Conservation (phyloP, 2,797 vertebrate species). For the Sternarchorhynchus goeldii region DNA sequence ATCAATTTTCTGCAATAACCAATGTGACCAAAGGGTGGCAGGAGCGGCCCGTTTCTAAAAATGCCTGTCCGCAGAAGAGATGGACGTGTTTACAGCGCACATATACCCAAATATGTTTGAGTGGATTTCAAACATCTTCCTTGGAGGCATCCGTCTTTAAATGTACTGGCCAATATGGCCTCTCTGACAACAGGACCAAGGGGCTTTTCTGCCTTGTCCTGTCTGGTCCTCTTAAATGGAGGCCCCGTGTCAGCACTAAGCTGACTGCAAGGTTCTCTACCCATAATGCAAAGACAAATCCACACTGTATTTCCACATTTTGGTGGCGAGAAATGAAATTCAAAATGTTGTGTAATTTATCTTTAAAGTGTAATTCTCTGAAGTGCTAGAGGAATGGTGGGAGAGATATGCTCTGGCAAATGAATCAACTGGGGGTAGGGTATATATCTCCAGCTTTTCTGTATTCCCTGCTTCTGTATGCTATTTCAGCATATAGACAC, state of each 20-base stretch:
- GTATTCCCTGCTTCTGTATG: background rate
- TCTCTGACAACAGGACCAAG: constrained; percentile 42
- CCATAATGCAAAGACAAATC: constrained; percentile 10
- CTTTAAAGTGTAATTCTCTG: background rate
- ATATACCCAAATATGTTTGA: constrained; percentile 60
- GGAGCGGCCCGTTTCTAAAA: constrained; percentile 55
- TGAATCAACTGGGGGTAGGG: too few relatives aligned
- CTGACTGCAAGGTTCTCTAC: constrained; percentile 2
- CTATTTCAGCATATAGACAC: background rate
- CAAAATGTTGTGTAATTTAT: background rate
- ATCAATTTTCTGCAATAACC: constrained; percentile 12
- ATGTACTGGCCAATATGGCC: constrained; percentile 44
- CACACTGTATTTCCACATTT: background rate
- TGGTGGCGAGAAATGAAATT: constrained; percentile 5
- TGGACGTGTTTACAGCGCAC: constrained; percentile 37
- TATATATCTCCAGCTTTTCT: too few relatives aligned
- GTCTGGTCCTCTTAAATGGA: constrained; percentile 20
- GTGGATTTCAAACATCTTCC: constrained; percentile 65
- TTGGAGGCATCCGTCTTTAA: constrained; percentile 58
- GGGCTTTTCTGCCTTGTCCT: constrained; percentile 48
- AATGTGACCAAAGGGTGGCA: constrained; percentile 65
- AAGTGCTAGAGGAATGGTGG: too few relatives aligned
- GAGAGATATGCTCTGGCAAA: too few relatives aligned
- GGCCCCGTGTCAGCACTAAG: constrained; percentile 11
- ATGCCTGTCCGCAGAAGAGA: background rate